Conservation (phyloP, 23 tunicate genomes). For the Ascidia mentula region DNA sequence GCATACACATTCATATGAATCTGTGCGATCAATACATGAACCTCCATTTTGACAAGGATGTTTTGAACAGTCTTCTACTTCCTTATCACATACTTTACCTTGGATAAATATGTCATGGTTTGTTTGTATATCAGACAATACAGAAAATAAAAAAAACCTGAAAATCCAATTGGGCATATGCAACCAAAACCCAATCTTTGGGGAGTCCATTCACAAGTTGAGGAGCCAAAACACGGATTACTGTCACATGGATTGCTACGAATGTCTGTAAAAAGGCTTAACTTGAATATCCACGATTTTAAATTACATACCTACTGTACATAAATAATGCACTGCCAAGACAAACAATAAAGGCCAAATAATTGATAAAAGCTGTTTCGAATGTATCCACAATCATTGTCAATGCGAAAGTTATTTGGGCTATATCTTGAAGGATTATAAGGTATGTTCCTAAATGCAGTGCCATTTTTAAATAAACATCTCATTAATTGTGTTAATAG, state of each 20-base stretch:
- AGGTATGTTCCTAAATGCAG: too few relatives aligned
- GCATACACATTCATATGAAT: conserved; percentile 17
- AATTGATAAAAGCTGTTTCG: too few relatives aligned
- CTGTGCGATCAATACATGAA: not conserved
- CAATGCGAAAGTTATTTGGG: too few relatives aligned
- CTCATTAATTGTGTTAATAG: too few relatives aligned
- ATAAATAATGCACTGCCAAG: too few relatives aligned
- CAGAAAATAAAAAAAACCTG: not conserved
- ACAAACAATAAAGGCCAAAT: too few relatives aligned
- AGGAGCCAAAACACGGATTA: not conserved
- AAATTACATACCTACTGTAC: too few relatives aligned
- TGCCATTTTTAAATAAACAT: too few relatives aligned
- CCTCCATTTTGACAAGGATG: conserved; percentile 18
- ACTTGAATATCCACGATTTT: too few relatives aligned
- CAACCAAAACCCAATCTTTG: not conserved
- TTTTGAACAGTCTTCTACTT: conserved; percentile 1
- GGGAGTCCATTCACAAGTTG: not conserved
- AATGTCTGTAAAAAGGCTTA: not conserved
- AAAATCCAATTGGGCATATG: not conserved
- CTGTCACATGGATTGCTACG: not conserved
- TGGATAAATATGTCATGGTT: not conserved
- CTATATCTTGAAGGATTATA: too few relatives aligned
- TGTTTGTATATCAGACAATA: not conserved
- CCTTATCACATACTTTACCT: conserved; percentile 8
- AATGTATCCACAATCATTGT: too few relatives aligned